Evolutionary conservation across 2,888 invertebrate genomes (phyloP).

Genomic region (Drosophila mimica): DNA sequence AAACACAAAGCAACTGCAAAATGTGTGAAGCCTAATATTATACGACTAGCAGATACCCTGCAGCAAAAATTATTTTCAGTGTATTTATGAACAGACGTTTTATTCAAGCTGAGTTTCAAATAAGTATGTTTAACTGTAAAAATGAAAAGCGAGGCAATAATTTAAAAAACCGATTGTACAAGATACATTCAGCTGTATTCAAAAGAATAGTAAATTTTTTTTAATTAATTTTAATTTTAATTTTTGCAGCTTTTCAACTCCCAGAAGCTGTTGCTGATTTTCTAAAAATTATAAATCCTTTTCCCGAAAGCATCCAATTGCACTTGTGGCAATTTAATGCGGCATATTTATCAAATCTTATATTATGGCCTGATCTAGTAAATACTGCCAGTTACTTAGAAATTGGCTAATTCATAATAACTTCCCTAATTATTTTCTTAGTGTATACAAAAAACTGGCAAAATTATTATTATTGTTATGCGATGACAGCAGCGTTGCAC

Average conservation of each 20-base stretch:
- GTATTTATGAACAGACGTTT: neutral
- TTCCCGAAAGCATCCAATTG: neutral
- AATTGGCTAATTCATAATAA: neutral
- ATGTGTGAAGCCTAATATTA: neutral
- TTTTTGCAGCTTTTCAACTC: neutral
- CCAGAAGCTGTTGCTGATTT: neutral
- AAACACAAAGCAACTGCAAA: conserved; percentile 46
- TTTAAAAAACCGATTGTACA: neutral
- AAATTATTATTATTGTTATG: conserved; percentile 77
- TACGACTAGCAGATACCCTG: neutral
- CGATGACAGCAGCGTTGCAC: conserved; percentile 73
- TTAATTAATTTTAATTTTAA: too few species aligned
- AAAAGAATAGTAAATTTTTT: neutral
- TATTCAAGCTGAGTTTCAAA: neutral
- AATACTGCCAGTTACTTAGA: neutral
- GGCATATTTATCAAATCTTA: too few species aligned
- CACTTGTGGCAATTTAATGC: neutral
- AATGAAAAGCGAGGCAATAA: neutral
- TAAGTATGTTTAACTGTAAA: neutral
- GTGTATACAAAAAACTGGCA: conserved; percentile 44
- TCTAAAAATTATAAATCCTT: neutral
- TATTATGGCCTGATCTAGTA: too few species aligned
- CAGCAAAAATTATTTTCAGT: neutral
- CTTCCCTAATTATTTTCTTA: neutral
- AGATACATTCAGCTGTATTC: neutral